Evolutionary conservation across 2,113 vertebrate species (phyloP), one percentile per base, ranked within the genome.

Genomic region (Siniperca chuatsi): DNA sequence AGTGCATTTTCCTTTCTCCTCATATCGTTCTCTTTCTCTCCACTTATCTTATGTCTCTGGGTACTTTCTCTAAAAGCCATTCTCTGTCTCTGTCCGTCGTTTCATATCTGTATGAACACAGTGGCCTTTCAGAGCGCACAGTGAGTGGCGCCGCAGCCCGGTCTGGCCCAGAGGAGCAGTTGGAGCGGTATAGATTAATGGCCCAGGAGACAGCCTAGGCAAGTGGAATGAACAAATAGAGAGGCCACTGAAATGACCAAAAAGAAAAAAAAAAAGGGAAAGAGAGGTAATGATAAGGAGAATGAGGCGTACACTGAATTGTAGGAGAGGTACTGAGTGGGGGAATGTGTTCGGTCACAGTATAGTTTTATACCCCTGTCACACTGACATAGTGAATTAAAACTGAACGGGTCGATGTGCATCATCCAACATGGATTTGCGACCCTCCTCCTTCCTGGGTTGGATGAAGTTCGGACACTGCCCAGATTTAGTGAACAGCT

Each of bases 191-290:
- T 86, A 87, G 92, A 94, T 91, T 91, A 93, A 92, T 90, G 90
- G 82, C 90, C 90, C 83, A 11, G 85, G 91, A 93, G 92, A 94
- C 83, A 85, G 85, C 87, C 70, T n/a, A 65, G 81, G 84, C 90
- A 86, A 92, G 91, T 91, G 87, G 88, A 92, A 91, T 90, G 92
- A 92, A 90, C 91, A 91, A 92, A 90, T 83, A 88, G 75, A 84
- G 88, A 84, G 87, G 73, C 75, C 69, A 61, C 68, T 84, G 83
- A 88, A 88, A 93, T 83, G 81, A 78, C 73, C 66, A 64, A 46
- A 65, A 81, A 75, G 66, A 48, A 11, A 9, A 42, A 72, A 72
- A 84, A 76, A 70, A 10, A 13, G 44, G 35, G 13, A 62, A 66
- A 65, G 52, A 60, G 44, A 42, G 69, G 66, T 29, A 84, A 90